phyloP scores from a whole-genome alignment of 2,797 vertebrate species.

The Sebastes steindachneri region DNA sequence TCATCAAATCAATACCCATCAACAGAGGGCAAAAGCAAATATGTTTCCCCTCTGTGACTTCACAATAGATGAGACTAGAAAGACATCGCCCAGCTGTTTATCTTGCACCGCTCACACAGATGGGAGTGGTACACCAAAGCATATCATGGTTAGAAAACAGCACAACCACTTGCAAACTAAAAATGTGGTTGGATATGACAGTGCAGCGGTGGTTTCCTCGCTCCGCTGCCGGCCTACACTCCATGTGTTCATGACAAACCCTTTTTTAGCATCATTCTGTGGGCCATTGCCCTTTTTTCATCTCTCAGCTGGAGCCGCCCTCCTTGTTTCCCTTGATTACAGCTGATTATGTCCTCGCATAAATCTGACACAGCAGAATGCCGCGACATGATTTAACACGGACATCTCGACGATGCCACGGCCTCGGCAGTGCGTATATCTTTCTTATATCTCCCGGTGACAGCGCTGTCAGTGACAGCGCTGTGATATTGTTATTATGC shows the following conservation, averaged over 20 bases:
- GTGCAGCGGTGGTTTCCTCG: conserved; percentile 15
- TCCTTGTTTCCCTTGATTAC: conserved; percentile 63
- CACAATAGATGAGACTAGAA: conserved; percentile 44
- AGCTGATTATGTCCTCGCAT: conserved; percentile 48
- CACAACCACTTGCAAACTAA: conserved; percentile 23
- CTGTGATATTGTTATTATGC: conserved; percentile 40
- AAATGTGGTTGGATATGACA: conserved; percentile 39
- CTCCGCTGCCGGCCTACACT: conserved; percentile 7
- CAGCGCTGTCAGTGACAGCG: conserved; percentile 40
- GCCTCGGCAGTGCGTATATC: conserved; percentile 18
- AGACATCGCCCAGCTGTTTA: conserved; percentile 54
- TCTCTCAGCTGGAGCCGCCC: conserved; percentile 29
- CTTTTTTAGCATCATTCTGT: conserved; percentile 40
- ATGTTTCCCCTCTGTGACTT: conserved; percentile 60
- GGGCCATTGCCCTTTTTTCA: conserved; percentile 35
- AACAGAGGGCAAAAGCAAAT: conserved; percentile 60
- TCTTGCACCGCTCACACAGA: conserved; percentile 40
- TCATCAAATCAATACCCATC: conserved; percentile 72
- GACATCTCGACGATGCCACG: conserved; percentile 45
- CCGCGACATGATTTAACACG: conserved; percentile 47
- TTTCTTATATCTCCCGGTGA: conserved; percentile 50
- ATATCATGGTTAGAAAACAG: conserved; percentile 40
- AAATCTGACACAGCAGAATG: conserved; percentile 51
- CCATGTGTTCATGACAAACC: conserved; percentile 40
- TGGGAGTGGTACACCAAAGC: conserved; percentile 36